Conservation (phyloP, 2,888 invertebrate genomes). For the Scaptomyza tumidula region DNA sequence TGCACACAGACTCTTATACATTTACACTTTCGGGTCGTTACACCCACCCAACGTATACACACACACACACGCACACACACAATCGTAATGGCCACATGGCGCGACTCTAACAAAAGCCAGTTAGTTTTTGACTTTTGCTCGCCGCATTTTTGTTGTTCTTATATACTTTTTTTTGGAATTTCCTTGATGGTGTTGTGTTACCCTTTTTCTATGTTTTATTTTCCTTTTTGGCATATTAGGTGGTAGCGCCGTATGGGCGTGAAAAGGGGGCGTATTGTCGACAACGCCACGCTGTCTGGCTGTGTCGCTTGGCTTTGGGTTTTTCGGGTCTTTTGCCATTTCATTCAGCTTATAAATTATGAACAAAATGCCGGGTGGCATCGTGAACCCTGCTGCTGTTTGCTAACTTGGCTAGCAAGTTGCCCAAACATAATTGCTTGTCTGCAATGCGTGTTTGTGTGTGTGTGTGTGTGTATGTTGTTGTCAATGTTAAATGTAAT, state of each 20-base stretch:
- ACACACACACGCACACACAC: slow-evolving; percentile 29
- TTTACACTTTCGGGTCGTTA: slow-evolving; percentile 38
- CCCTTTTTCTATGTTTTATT: slow-evolving; percentile 54
- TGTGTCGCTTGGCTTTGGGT: slow-evolving; percentile 28
- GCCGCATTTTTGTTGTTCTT: slow-evolving; percentile 41
- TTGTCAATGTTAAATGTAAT: slow-evolving; percentile 50
- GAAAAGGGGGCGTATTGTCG: slow-evolving; percentile 45
- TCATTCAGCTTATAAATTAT: slow-evolving; percentile 71
- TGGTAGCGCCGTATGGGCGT: slow-evolving; percentile 3
- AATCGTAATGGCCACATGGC: slow-evolving; percentile 72
- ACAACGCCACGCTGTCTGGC: slow-evolving; percentile 73
- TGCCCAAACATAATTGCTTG: slow-evolving; percentile 72
- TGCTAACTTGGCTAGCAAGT: slow-evolving; percentile 20
- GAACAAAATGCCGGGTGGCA: slow-evolving; percentile 55
- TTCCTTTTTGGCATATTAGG: neutral
- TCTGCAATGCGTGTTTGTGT: slow-evolving; percentile 26
- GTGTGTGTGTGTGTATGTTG: slow-evolving; percentile 4
- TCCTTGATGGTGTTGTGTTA: slow-evolving; percentile 45
- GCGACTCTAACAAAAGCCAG: slow-evolving; percentile 73
- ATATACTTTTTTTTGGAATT: slow-evolving; percentile 5
- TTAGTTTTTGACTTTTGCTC: slow-evolving; percentile 76
- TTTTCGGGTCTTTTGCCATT: slow-evolving; percentile 40
- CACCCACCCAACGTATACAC: slow-evolving; percentile 27
- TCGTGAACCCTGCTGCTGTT: slow-evolving; percentile 8
- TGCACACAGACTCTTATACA: slow-evolving; percentile 23